Percentiles rank a stretch among this genome's conserved stretches.
Evolutionary conservation across 2,797 vertebrate genomes (phyloP).

Genomic region (Synanceia verrucosa): DNA sequence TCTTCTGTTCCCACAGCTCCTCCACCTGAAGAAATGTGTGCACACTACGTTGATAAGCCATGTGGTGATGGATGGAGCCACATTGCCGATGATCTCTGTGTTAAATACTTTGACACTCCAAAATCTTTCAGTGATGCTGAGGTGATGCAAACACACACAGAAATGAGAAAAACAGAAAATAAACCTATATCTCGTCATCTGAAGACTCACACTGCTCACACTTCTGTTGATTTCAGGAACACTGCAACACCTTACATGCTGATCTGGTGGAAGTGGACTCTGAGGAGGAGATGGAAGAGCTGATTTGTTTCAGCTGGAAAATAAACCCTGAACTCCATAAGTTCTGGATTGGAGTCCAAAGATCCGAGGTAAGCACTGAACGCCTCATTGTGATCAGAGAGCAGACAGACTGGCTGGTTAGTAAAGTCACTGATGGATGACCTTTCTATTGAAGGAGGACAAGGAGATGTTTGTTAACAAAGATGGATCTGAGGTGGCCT

Average conservation of each 20-base stretch:
- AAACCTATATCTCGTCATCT: background rate
- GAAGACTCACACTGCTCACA: too few relatives aligned
- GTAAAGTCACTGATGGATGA: too few relatives aligned
- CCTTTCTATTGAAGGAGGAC: background rate
- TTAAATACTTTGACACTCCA: background rate
- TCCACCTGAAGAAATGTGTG: background rate
- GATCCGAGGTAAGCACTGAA: background rate
- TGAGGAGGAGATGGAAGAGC: rapidly evolving
- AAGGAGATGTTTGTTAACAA: background rate
- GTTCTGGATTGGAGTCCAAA: background rate
- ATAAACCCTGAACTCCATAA: background rate
- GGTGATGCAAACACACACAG: background rate
- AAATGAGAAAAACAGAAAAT: background rate
- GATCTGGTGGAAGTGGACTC: background rate
- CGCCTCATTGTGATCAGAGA: background rate
- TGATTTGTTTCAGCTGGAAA: background rate
- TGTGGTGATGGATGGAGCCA: background rate
- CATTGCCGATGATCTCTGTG: rapidly evolving
- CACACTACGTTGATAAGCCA: rapidly evolving
- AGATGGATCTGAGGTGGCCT: background rate
- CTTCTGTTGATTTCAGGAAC: background rate
- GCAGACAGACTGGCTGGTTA: too few relatives aligned
- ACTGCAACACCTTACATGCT: background rate
- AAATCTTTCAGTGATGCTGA: background rate
- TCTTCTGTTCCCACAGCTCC: background rate